Evolutionary conservation across 2,797 vertebrate genomes (phyloP), one percentile per base, ranked within the genome.

Genomic region (Platalea minor): DNA sequence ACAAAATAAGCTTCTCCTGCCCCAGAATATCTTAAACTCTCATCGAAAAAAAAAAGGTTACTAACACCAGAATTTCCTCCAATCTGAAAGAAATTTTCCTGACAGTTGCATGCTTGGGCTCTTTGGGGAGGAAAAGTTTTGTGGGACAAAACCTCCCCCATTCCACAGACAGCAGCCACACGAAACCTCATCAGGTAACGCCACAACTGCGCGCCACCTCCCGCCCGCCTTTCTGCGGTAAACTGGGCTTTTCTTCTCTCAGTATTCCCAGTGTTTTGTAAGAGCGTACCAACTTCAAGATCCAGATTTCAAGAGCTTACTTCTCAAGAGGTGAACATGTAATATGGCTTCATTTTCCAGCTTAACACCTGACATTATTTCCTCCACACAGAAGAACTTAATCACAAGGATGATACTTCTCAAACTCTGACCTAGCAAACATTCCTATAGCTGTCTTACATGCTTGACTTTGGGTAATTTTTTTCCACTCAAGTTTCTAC

Each of bases 171-270:
- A 82, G 35, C 0, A 1, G 29, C 18, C 37, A 63, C 26, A 45
- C 0, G 5, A 88, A 85, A 43, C 16, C 9, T 67, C 57, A 59
- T 7, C 20, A 64, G 33, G 24, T 48, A 57, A 75, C 0, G 1
- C 10, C 54, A 64, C 28, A 33, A 20, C 18, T 14, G 10, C 8
- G 10, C 53, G 25, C 29, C 11, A 56, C 19, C 31, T 76, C 53
- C 46, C 7, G 2, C 29, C 43, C 0, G 1, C 18, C 64, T 4
- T 70, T 61, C 70, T 46, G 57, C 2, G 4, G 4, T 19, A 26
- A 85, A 46, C 21, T 33, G 51, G 67, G 26, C 24, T 78, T 87
- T 46, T 50, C 3, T 20, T 6, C 17, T 45, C 45, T 68, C 14
- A 56, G 80, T 43, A 61, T 33, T 28, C 37, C 9, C 39, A 61